Evolutionary conservation across 2,113 vertebrate genomes (phyloP), one percentile per base, ranked within the genome.

Genomic region (Panthera uncia): DNA sequence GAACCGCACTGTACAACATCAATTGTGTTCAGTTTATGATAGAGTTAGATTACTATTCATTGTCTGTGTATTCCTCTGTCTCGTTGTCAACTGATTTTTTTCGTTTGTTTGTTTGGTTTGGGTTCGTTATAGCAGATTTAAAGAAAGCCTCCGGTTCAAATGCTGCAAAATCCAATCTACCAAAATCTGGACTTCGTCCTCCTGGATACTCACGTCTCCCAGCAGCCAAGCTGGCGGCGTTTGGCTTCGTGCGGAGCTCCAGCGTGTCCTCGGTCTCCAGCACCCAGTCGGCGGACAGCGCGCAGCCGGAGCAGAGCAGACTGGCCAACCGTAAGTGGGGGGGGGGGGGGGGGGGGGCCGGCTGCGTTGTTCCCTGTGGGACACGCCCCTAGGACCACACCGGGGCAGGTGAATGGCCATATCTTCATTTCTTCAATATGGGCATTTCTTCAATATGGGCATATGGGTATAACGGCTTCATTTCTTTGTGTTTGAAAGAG

Each of bases 111-210:
- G 15, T 1, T 86, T 50, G 61, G 71, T 66, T 97, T 84, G 97
- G 52, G 27, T 97, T 97, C 55, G 76, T 98, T 98, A 98, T 95
- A 98, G 98, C 96, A 95, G 99, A 99, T 94, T 98, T 99, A 86
- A 99, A 99, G 98, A 99, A 99, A 98, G 97, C 98, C 36, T 98
- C 98, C 14, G 98, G 98, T 97, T 98, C 99, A 89, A 99, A 97
- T 68, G 95, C 97, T 89, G 98, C 98, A 63, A 99, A 99, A 98
- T 99, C 99, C 48, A 98, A 98, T 88, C 99, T 99, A 4, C 99
- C 99, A 4, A 99, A 99, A 98, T 99, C 99, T n/a, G 99, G 99
- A 89, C 99, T 99, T 23, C 99, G 99, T 55, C 99, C 99, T 38
- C 99, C 99, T 2, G 99, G 99, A 6, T 99, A 99, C 97, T 99